Conservation (phyloP, 2,888 invertebrate genomes). For the Melanchra persicariae region DNA sequence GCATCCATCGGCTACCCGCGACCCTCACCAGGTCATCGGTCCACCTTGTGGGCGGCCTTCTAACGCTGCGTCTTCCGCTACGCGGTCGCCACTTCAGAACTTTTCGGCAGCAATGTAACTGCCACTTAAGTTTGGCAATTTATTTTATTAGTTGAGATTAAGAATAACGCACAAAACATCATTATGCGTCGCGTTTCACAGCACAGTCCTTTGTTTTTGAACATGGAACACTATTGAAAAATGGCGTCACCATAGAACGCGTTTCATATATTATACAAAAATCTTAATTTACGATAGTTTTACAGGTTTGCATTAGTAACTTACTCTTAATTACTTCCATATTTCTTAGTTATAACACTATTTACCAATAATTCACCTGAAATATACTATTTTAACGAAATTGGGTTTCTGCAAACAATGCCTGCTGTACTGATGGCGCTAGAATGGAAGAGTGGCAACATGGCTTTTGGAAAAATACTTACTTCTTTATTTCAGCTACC, state of each 20-base stretch:
- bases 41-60: no score
- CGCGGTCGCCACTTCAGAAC: no score
- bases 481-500: not conserved
- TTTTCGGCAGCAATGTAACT: no score
- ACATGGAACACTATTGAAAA: not conserved
- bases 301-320: not conserved
- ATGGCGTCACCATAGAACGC: not conserved
- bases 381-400: not conserved
- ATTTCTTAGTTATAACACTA: not conserved
- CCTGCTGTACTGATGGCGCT: no score
- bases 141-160: no score
- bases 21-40: no score
- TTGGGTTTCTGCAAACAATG: not conserved
- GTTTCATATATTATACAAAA: not conserved
- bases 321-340: conserved; percentile 3
- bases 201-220: not conserved
- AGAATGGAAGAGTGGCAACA: conserved; percentile 8
- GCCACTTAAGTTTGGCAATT: no score
- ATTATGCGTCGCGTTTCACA: not conserved
- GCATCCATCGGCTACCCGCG: no score
- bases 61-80: no score
- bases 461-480: not conserved
- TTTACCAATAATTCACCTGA: not conserved
- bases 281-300: not conserved
- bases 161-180: no score